Percentiles rank a stretch among this genome's conserved stretches.
Evolutionary conservation across 2,888 invertebrate genomes (phyloP).

Genomic region (Acanthosepion lycidas): DNA sequence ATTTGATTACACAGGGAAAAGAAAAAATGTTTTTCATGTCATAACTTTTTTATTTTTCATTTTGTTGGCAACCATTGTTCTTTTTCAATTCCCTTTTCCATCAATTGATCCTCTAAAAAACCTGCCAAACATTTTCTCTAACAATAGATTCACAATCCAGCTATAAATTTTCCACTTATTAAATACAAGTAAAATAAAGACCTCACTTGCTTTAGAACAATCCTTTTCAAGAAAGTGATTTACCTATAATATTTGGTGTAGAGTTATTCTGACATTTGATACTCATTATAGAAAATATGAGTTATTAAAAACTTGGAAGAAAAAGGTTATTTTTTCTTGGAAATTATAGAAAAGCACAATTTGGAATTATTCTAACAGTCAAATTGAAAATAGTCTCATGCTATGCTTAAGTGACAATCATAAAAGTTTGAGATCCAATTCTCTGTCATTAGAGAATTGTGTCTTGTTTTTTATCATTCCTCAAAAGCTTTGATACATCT

Average conservation of each 20-base stretch:
- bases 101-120: background rate
- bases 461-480: no score
- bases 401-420: no score
- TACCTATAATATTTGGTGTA: background rate
- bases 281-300: background rate
- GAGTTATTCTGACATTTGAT: background rate
- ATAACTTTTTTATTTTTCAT: background rate
- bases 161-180: background rate
- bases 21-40: background rate
- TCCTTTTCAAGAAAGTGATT: background rate
- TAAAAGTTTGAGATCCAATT: no score
- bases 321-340: background rate
- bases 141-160: background rate
- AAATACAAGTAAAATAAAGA: background rate
- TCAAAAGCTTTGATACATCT: background rate
- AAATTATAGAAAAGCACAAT: background rate
- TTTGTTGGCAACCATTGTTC: background rate
- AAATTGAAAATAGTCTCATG: background rate
- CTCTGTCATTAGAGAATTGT: no score
- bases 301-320: background rate
- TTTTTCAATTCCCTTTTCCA: background rate
- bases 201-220: background rate
- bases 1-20: background rate
- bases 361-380: background rate
- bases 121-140: background rate